Base-by-base conservation (phyloP, 1,140 invertebrate species). In the Lineus longissimus region DNA sequence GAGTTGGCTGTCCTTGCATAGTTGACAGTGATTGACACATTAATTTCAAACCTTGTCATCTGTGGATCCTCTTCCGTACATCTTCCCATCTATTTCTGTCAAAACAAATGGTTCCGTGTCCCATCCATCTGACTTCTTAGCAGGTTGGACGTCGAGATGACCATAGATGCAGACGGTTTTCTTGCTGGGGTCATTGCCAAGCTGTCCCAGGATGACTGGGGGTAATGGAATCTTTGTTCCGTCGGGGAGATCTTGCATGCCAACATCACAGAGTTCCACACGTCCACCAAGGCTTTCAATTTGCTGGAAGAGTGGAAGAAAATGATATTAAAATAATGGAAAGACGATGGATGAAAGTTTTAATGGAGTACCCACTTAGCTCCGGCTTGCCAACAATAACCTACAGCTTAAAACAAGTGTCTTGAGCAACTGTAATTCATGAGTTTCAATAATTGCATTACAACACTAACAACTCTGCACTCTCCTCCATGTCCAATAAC, bases 41-140 rank as follows among this genome's bases (percentile, higher is more conserved):
- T n/a, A n/a, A n/a, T n/a, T n/a, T n/a, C n/a, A n/a, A n/a, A 92
- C 93, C 83, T 98, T 98, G 70, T 98, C 95, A 85, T 98, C 96
- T 57, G 91, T 91, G 7, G 94, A 86, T 27, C 96, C 96, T 73
- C 95, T 84, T 0, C 94, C 96, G 85, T 86, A 98, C 2, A 99
- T 83, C 80, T 97, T 97, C 0, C 87, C 93, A 86, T 97, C 86
- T 72, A 88, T 89, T 77, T 96, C 92, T 55, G 88, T 88, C 23
- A 99, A 83, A 15, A 86, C 86, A 84, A 99, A 99, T 1, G 97
- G 97, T 62, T 98, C 93, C 1, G 92, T 91, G 69, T 94, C 84
- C 96, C 95, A 98, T 6, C 95, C 95, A 86, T 98, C 95, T 68
- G 90, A 83, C 74, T 88, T 88, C 4, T 88, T 73, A 9, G 96